Evolutionary conservation across 2,113 vertebrate genomes (phyloP), one percentile per base, ranked within the genome.

Genomic region (Climacteris rufus): DNA sequence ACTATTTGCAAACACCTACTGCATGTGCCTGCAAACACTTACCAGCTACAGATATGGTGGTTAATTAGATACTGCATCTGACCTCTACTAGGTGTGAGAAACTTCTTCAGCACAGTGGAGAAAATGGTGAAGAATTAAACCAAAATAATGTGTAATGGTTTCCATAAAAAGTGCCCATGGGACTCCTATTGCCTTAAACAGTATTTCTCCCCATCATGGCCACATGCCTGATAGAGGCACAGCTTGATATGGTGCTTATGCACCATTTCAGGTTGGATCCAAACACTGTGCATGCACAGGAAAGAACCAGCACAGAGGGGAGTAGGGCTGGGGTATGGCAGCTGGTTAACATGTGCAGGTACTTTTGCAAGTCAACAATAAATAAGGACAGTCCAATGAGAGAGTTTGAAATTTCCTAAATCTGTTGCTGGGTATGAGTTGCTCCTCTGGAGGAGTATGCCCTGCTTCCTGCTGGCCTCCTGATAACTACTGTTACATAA

Each of bases 401-500:
- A 52, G 30, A 70, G n/a, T 56, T 5, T 39, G 33, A 49, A 71
- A 57, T 61, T 66, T 35, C 47, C 25, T 35, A 45, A 54, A 37
- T 44, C 14, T 17, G 1, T 35, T 2, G 0, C 3, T 47, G 81
- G 6, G 12, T 60, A 21, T 22, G 15, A 78, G 31, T 24, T 74
- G 25, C 28, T 70, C 23, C 30, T 27, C 24, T 83, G 37, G 23
- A 69, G 40, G 27, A 59, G 17, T 9, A 2, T 23, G 15, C 6
- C 27, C 33, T 42, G 45, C 25, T 75, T 74, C 44, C 65, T 87
- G 56, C 6, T 0, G 0, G 35, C 60, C 7, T 40, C 35, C 33
- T 65, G 31, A 54, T 50, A 65, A 75, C 7, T 28, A 39, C 24
- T 1, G 1, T 42, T 57, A 49, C 0, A 0, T 69, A 74, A 64